Evolutionary conservation across 2,888 invertebrate species (phyloP), one percentile per base, ranked within the genome.

Genomic region (Pyrocoelia pectoralis): DNA sequence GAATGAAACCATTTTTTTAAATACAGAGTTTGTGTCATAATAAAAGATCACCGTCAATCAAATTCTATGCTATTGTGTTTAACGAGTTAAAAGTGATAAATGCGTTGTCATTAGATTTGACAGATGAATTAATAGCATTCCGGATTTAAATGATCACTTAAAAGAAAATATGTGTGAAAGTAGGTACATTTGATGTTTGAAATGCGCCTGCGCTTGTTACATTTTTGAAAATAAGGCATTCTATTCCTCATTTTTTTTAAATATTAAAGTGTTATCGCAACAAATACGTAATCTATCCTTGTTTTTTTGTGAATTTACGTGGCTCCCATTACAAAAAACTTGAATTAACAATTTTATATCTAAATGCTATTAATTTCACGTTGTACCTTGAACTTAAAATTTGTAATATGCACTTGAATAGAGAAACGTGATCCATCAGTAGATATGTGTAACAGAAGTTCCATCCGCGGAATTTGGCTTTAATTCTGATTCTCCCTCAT

Each of bases 21-120:
- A 65, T 61, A 61, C 56, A 56, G 60, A 61, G 61, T 17, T 56
- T 56, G 55, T 61, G 56, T 61, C 65, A 61, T 61, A 65, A 61
- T 61, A 57, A 54, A 49, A 54, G 57, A 57, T 61, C 56, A 61
- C 61, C 56, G 65, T 65, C 65, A 65, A 65, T 65, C 65, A 65
- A 49, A 28, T 41, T 33, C 8, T 18, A 18, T 28, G 18, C 53
- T 12, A 56, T 60, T 53, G 58, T 55, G 52, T 54, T 53, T 12
- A 50, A 43, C 48, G 54, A 60, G 60, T 46, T 50, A 57, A 41
- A 40, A 28, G 46, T 61, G 56, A 56, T 61, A 57, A 62, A 57
- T 19, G 29, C 48, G 49, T 38, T 55, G 33, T 52, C 55, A 57
- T 62, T 62, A 40, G 41, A 10, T 19, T 48, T 62, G 63, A 63